These are phyloP conservation scores for Epinephelus malabaricus DNA, from an alignment of 2,797 vertebrate genomes.

Conservation along the genomic window DNA sequence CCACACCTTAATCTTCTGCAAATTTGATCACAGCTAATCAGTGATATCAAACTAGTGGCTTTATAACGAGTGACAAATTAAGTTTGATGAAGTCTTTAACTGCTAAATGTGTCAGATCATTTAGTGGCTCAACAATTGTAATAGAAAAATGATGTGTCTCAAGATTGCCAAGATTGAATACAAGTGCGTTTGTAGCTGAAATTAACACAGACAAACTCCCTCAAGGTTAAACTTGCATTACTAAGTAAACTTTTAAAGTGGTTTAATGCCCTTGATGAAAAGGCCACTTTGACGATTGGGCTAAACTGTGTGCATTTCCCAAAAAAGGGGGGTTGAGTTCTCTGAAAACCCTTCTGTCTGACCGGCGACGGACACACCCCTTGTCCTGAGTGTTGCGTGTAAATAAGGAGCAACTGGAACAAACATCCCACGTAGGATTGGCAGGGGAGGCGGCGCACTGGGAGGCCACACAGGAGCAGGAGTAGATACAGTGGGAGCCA, in stretches of 20 bases:
- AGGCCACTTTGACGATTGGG: not conserved
- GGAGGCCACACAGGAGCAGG: conserved; percentile 43
- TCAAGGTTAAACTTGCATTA: not conserved
- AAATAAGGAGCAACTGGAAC: conserved; percentile 55
- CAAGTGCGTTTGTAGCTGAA: conserved; percentile 5
- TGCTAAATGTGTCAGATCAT: not conserved
- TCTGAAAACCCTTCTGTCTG: conserved; percentile 24
- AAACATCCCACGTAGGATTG: conserved; percentile 46
- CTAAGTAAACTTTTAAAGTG: not conserved
- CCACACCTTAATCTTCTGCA: not conserved
- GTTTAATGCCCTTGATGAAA: not conserved
- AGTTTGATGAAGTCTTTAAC: not conserved
- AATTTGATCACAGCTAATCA: not conserved
- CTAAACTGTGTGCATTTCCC: not conserved
- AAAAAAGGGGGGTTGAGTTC: conserved; percentile 27
- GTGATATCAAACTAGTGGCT: not conserved
- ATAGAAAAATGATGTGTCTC: not conserved
- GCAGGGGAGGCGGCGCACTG: not conserved
- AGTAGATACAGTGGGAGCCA: conserved; percentile 45
- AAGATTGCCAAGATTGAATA: not conserved
- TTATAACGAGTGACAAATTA: not conserved
- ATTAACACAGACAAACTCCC: not conserved
- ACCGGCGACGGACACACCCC: conserved; percentile 22
- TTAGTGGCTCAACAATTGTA: not conserved
- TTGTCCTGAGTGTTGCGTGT: conserved; percentile 39